Percentiles rank a stretch among this genome's conserved stretches.
Conservation (phyloP, 2,797 vertebrate genomes). For the Furcifer pardalis region DNA sequence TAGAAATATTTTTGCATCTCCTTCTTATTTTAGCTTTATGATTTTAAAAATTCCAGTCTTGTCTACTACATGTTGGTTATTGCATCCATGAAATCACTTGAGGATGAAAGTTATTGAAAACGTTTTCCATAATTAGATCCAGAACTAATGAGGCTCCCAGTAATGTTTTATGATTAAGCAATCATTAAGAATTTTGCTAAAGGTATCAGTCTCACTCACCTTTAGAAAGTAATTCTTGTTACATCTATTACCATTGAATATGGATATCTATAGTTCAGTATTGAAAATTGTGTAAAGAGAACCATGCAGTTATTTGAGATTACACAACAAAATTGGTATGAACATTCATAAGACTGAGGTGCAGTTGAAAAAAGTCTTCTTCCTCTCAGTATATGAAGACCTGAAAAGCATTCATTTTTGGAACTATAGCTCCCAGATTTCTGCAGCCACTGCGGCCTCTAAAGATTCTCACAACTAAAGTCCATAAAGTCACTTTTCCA, state of each 20-base stretch:
- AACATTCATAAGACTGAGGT: no score
- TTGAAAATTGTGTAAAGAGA: neutral
- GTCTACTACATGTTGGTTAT: neutral
- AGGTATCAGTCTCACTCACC: neutral
- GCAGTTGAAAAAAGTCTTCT: neutral
- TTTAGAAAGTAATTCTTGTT: neutral
- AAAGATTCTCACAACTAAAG: no score
- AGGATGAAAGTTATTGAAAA: neutral
- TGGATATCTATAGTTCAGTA: neutral
- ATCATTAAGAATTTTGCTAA: constrained; percentile 21
- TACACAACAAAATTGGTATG: neutral
- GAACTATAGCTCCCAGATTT: no score
- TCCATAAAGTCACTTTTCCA: no score
- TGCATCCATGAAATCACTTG: neutral
- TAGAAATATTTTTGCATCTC: constrained; percentile 26
- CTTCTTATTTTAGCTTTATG: constrained; percentile 7
- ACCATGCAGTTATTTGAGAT: neutral
- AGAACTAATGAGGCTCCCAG: neutral
- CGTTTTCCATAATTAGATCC: neutral
- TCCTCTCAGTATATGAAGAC: neutral
- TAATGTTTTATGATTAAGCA: no score
- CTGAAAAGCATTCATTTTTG: neutral
- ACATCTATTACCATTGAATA: neutral
- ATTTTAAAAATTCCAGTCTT: constrained; percentile 18
- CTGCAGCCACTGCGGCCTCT: no score